These are phyloP conservation scores for Mylabris phalerata DNA, from an alignment of 1,140 invertebrate species.

Conservation along the genomic window DNA sequence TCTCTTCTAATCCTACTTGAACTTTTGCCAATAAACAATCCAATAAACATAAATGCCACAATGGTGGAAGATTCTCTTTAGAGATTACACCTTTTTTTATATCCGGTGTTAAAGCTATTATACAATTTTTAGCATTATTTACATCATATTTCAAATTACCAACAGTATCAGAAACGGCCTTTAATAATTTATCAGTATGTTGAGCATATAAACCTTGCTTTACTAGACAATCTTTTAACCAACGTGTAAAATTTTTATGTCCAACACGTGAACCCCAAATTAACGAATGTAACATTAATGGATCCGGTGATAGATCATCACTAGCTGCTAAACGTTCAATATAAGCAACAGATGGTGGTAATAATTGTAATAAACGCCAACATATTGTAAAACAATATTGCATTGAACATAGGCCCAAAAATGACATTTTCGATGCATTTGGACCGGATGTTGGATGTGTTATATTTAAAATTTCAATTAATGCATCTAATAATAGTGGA, in stretches of 20 bases:
- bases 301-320: slow-evolving; percentile 49
- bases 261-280: slow-evolving; percentile 66
- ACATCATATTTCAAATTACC: slow-evolving; percentile 63
- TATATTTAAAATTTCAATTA: slow-evolving; percentile 72
- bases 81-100: slow-evolving; percentile 44
- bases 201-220: slow-evolving; percentile 82
- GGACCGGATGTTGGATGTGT: slow-evolving; percentile 49
- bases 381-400: slow-evolving; percentile 87
- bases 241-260: slow-evolving; percentile 65
- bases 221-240: slow-evolving; percentile 75
- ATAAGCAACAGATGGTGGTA: slow-evolving; percentile 83
- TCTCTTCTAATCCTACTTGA: slow-evolving; percentile 54
- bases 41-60: slow-evolving; percentile 59
- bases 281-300: slow-evolving; percentile 61
- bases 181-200: slow-evolving; percentile 70
- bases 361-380: slow-evolving; percentile 69
- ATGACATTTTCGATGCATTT: slow-evolving; percentile 50
- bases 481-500: slow-evolving; percentile 74
- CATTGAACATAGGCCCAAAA: slow-evolving; percentile 69
- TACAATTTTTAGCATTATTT: slow-evolving; percentile 61
- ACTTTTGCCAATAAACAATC: slow-evolving; percentile 63
- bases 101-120: slow-evolving; percentile 55
- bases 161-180: slow-evolving; percentile 59
- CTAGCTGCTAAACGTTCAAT: slow-evolving; percentile 69
- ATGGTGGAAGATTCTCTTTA: slow-evolving; percentile 52